These are phyloP conservation scores for Bellardia bayeri DNA, from an alignment of 2,888 invertebrate genomes.

Conservation along the genomic window DNA sequence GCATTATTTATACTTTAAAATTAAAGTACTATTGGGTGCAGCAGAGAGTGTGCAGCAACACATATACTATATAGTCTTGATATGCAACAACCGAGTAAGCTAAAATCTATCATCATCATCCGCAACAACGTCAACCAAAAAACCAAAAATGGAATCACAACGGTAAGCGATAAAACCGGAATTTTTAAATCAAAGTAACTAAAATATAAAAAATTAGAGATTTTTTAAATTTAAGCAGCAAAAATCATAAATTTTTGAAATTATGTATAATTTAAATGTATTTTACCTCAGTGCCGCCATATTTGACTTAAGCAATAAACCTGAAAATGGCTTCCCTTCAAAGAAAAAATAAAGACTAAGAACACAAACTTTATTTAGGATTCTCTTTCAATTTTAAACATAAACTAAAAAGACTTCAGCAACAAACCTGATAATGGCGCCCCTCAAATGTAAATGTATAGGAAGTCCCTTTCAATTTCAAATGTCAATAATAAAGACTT, in stretches of 20 bases:
- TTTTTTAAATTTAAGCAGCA: too few species aligned
- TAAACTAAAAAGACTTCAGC: neutral
- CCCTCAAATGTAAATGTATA: neutral
- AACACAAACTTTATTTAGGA: neutral
- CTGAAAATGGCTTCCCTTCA: neutral
- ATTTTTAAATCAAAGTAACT: too few species aligned
- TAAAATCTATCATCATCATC: conserved; percentile 53
- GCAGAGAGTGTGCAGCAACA: conserved; percentile 32
- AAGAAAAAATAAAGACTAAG: neutral
- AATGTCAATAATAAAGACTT: neutral
- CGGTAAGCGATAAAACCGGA: neutral
- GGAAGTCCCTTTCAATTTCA: too few species aligned
- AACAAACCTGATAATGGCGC: neutral
- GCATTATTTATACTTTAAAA: conserved; percentile 67
- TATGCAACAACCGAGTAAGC: conserved; percentile 38
- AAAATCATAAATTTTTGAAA: too few species aligned
- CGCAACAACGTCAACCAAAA: conserved; percentile 23
- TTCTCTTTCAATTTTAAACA: neutral
- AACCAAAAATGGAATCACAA: conserved; percentile 24
- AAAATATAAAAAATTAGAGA: too few species aligned
- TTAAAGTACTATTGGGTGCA: conserved; percentile 46
- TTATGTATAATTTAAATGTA: too few species aligned
- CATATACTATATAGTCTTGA: conserved; percentile 7
- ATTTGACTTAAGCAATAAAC: neutral
- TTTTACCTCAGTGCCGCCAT: too few species aligned